phyloP scores from a whole-genome alignment of 1,140 invertebrate species.

The Battus philenor region DNA sequence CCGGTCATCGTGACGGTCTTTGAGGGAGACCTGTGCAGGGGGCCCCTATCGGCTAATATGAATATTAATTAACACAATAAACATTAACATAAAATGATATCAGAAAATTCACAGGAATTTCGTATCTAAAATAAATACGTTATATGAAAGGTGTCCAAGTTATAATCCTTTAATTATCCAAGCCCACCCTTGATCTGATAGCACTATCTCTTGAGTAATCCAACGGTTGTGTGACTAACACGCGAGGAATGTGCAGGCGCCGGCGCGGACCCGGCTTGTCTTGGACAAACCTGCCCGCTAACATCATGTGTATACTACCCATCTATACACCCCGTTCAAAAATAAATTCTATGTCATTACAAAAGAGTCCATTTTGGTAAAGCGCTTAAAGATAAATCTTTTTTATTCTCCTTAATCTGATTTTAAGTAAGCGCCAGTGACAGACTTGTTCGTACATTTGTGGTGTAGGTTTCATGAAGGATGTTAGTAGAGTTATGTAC shows the following conservation, averaged over 20 bases:
- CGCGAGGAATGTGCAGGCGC: constrained; percentile 33
- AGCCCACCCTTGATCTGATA: constrained; percentile 37
- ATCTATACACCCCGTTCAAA: constrained; percentile 5
- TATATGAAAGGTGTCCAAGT: background rate
- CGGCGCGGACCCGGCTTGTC: constrained; percentile 27
- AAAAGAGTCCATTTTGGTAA: constrained; percentile 10
- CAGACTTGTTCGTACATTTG: constrained; percentile 18
- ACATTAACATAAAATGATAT: too few relatives aligned
- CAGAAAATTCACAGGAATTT: background rate
- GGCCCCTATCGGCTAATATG: too few relatives aligned
- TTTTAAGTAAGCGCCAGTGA: constrained; percentile 42
- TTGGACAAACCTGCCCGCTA: constrained; percentile 32
- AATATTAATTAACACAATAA: too few relatives aligned
- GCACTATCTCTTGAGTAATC: constrained; percentile 38
- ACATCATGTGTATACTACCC: constrained; percentile 23
- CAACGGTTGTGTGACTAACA: constrained; percentile 35
- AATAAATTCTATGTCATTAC: constrained; percentile 7
- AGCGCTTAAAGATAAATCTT: constrained; percentile 11
- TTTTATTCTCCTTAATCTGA: constrained; percentile 21
- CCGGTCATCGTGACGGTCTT: too few relatives aligned
- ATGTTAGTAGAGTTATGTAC: too few relatives aligned
- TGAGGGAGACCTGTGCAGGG: too few relatives aligned
- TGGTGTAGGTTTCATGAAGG: constrained; percentile 15
- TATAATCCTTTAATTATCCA: constrained; percentile 36
- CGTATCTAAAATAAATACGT: background rate